A percentile compares a stretch with the other conserved stretches of the same genome.
phyloP scores from a whole-genome alignment of 2,797 vertebrate genomes.

The Myoxocephalus aenaeus region DNA sequence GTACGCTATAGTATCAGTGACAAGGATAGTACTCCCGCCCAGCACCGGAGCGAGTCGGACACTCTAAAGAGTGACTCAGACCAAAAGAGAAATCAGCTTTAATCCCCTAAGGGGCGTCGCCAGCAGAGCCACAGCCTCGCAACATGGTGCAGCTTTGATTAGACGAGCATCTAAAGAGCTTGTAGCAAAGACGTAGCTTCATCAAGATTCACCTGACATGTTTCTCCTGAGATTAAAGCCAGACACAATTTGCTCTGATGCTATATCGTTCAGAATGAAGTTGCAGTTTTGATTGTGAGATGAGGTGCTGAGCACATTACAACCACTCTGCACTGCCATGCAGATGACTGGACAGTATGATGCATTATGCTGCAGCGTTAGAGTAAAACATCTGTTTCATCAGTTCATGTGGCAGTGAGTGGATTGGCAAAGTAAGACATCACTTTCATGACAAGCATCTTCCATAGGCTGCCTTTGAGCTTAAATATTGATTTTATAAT shows the following conservation, averaged over 20 bases:
- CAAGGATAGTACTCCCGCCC: constrained; percentile 60
- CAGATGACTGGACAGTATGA: constrained; percentile 19
- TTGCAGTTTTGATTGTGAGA: constrained; percentile 43
- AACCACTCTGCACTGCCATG: constrained; percentile 8
- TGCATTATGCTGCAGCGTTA: constrained; percentile 2
- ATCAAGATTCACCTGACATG: constrained; percentile 74
- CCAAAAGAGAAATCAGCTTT: constrained; percentile 73
- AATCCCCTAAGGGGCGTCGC: constrained; percentile 60
- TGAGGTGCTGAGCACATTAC: constrained; percentile 24
- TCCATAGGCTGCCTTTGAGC: constrained; percentile 20
- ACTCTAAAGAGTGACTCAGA: constrained; percentile 55
- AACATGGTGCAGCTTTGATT: constrained; percentile 68
- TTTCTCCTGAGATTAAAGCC: constrained; percentile 73
- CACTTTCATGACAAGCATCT: constrained; percentile 43
- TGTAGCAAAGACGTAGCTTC: constrained; percentile 58
- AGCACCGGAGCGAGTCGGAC: constrained; percentile 46
- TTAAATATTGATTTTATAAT: constrained; percentile 57
- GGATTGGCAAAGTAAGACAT: constrained; percentile 20
- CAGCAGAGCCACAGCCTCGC: constrained; percentile 47
- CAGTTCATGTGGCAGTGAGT: constrained; percentile 32
- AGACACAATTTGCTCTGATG: constrained; percentile 66
- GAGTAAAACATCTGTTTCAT: constrained; percentile 25
- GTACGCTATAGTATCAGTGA: constrained; percentile 68
- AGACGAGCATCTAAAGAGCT: constrained; percentile 61
- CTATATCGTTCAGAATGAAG: constrained; percentile 55